Evolutionary conservation across 2,797 vertebrate genomes (phyloP).

Genomic region (Chaunax sp.): DNA sequence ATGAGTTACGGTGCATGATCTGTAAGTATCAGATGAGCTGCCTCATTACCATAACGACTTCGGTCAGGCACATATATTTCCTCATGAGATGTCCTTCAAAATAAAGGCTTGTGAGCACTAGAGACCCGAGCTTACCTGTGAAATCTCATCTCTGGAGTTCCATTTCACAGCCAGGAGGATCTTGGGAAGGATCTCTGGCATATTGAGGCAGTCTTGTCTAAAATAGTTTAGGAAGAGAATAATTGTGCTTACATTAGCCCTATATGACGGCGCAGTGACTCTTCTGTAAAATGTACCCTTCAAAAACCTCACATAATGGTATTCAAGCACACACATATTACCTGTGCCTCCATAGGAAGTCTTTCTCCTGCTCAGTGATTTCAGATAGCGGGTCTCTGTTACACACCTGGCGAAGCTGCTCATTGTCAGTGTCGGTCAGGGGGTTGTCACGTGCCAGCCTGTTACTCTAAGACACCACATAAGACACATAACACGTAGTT

Average conservation of each 20-base stretch:
- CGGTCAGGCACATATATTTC: constrained; percentile 5
- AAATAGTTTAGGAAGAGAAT: constrained; percentile 22
- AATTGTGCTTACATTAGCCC: no score
- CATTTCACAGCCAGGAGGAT: constrained; percentile 98
- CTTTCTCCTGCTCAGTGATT: constrained; percentile 99
- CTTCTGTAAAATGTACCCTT: background rate
- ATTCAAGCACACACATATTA: constrained; percentile 58
- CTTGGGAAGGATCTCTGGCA: constrained; percentile 97
- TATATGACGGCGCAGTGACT: background rate
- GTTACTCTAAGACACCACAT: constrained; percentile 86
- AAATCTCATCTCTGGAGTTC: constrained; percentile 99
- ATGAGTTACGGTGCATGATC: background rate
- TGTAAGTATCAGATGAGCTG: constrained; percentile 17
- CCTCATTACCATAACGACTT: constrained; percentile 1
- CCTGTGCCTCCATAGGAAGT: constrained; percentile 99
- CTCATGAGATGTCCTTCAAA: constrained; percentile 18
- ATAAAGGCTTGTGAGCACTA: constrained; percentile 24
- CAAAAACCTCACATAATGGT: background rate
- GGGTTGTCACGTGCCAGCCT: constrained; percentile 95
- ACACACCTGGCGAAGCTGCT: constrained; percentile 94
- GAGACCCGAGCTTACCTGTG: constrained; percentile 86
- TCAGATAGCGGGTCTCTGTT: constrained; percentile 97
- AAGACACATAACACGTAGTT: constrained; percentile 16
- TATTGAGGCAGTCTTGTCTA: constrained; percentile 94
- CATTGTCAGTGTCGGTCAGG: constrained; percentile 92